Percentiles rank a stretch among this genome's conserved stretches.
Evolutionary conservation across 2,888 invertebrate genomes (phyloP).

Genomic region (Hydraecia micacea): DNA sequence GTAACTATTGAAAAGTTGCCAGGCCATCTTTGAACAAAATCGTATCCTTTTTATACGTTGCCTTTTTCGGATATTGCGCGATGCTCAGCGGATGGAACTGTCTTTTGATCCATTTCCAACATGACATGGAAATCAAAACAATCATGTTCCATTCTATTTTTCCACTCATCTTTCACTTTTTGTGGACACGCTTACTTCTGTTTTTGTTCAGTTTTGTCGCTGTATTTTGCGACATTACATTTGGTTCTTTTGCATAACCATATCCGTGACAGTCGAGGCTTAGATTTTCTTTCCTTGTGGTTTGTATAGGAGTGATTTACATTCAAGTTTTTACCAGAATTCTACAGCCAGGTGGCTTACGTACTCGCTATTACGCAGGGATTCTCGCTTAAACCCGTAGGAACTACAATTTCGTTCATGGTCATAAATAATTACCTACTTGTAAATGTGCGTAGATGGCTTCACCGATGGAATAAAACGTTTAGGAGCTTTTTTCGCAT

Average conservation of each 20-base stretch:
- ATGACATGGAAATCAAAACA: slow-evolving; percentile 54
- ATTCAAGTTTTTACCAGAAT: slow-evolving; percentile 57
- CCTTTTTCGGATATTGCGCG: slow-evolving; percentile 20
- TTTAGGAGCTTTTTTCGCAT: slow-evolving; percentile 43
- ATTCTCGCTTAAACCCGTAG: slow-evolving; percentile 59
- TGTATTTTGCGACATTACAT: slow-evolving; percentile 56
- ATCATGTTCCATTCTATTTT: slow-evolving; percentile 46
- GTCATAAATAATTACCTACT: slow-evolving; percentile 64
- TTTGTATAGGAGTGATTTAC: slow-evolving; percentile 57
- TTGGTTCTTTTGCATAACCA: slow-evolving; percentile 59
- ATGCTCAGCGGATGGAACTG: slow-evolving; percentile 34
- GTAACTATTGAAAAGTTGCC: slow-evolving; percentile 52
- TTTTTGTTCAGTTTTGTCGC: slow-evolving; percentile 53
- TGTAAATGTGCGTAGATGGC: slow-evolving; percentile 37
- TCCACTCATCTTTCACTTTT: slow-evolving; percentile 52
- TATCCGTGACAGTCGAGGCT: slow-evolving; percentile 53
- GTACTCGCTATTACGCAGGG: slow-evolving; percentile 64
- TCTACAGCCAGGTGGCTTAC: slow-evolving; percentile 69
- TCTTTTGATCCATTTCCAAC: slow-evolving; percentile 44
- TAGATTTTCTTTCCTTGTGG: slow-evolving; percentile 54
- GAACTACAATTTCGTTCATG: slow-evolving; percentile 66
- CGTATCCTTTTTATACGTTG: slow-evolving; percentile 23
- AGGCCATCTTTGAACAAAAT: slow-evolving; percentile 36
- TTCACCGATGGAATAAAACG: slow-evolving; percentile 44
- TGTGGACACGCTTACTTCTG: slow-evolving; percentile 35